A percentile compares a stretch with the other conserved stretches of the same genome.
Evolutionary conservation across 2,888 invertebrate genomes (phyloP).

Genomic region (Deilephila porcellus): DNA sequence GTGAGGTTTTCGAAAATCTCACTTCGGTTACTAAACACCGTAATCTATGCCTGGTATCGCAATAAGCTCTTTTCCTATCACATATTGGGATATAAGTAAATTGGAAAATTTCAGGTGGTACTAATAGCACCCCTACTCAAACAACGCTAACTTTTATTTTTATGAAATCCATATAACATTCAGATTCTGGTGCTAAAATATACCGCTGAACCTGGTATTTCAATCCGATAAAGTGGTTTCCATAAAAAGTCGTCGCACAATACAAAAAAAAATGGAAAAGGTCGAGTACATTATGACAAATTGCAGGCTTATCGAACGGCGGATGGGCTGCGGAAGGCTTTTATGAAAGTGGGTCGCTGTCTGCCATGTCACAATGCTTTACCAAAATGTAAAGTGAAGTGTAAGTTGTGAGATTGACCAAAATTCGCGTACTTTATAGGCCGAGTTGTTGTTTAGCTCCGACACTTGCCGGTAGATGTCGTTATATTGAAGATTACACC

Average conservation of each 20-base stretch:
- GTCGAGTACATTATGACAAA: conserved; percentile 27
- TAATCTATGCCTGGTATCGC: no score
- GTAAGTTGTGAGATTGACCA: neutral
- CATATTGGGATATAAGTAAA: no score
- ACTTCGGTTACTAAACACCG: no score
- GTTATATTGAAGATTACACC: neutral
- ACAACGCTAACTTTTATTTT: no score
- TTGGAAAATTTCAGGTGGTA: no score
- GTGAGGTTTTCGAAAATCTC: no score
- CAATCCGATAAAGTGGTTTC: conserved; percentile 24
- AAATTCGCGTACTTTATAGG: neutral
- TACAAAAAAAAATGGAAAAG: conserved; percentile 8
- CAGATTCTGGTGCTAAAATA: neutral
- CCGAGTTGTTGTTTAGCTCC: neutral
- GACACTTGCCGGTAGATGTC: neutral
- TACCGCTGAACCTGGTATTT: neutral
- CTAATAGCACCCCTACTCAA: no score
- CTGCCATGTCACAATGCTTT: neutral
- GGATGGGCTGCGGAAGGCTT: conserved; percentile 19
- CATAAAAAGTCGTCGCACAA: conserved; percentile 5
- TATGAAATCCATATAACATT: no score
- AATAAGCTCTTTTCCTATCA: no score
- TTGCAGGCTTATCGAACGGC: conserved; percentile 25
- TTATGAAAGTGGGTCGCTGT: conserved; percentile 11
- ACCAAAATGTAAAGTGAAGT: neutral